Percentiles rank a stretch among this genome's conserved stretches.
Conservation (phyloP, 2,113 vertebrate species). For the Vulpes lagopus region DNA sequence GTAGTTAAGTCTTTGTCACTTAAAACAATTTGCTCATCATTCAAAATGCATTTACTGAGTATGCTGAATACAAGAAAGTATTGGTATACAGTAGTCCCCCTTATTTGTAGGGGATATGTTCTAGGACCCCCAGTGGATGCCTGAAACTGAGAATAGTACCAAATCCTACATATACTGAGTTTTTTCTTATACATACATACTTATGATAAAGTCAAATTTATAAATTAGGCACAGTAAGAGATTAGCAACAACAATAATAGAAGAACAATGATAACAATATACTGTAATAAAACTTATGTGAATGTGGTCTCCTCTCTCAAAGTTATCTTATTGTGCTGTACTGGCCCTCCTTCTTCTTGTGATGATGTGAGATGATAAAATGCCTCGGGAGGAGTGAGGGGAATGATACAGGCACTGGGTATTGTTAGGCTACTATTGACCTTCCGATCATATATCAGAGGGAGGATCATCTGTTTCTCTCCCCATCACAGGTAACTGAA, state of each 20-base stretch:
- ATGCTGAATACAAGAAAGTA: not conserved
- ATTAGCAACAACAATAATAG: not conserved
- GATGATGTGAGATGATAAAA: not conserved
- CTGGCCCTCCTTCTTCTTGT: not conserved
- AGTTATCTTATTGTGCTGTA: not conserved
- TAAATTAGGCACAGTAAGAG: not conserved
- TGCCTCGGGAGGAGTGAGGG: not conserved
- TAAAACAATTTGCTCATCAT: not conserved
- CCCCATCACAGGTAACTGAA: not conserved
- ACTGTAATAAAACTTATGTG: not conserved
- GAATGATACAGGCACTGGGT: no score
- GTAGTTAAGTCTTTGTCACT: not conserved
- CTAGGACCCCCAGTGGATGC: not conserved
- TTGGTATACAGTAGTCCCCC: not conserved
- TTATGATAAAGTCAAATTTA: not conserved
- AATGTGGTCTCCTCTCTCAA: not conserved
- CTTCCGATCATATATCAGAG: not conserved
- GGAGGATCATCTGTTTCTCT: not conserved
- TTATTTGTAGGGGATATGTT: not conserved
- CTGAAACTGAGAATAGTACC: not conserved
- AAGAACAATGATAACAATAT: not conserved
- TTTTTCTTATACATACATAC: not conserved
- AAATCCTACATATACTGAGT: not conserved
- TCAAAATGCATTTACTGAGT: conserved; percentile 12
- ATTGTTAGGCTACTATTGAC: not conserved